Evolutionary conservation across 1,140 invertebrate species (phyloP).

Genomic region (Zaprionus nigranus): DNA sequence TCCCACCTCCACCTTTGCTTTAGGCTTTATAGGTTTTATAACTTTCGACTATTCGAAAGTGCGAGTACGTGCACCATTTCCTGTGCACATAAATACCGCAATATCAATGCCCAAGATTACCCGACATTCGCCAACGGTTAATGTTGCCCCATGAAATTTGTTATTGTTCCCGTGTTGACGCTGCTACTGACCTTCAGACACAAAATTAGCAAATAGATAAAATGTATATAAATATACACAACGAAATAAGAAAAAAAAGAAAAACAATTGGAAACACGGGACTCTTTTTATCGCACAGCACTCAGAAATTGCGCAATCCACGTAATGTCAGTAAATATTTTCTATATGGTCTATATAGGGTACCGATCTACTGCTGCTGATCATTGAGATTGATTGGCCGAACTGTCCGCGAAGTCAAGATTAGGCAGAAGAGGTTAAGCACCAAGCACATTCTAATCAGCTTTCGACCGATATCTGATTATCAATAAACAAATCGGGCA

Average conservation of each 20-base stretch:
- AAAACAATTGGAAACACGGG: slow-evolving; percentile 24
- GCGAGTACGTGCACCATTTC: slow-evolving; percentile 57
- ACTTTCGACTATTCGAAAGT: slow-evolving; percentile 16
- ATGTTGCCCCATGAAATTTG: slow-evolving; percentile 31
- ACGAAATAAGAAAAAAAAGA: slow-evolving; percentile 2
- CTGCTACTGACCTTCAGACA: slow-evolving; percentile 71
- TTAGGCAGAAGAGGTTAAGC: background rate
- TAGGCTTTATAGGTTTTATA: slow-evolving; percentile 33
- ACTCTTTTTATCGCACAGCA: slow-evolving; percentile 30
- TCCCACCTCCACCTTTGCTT: background rate
- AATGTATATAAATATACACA: slow-evolving; percentile 23
- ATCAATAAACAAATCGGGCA: slow-evolving; percentile 9
- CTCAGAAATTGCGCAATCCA: slow-evolving; percentile 27
- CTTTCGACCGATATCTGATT: background rate
- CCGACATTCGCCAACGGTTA: slow-evolving; percentile 27
- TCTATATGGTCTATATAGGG: slow-evolving; percentile 6
- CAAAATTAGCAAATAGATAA: slow-evolving; percentile 65
- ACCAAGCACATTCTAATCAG: slow-evolving; percentile 17
- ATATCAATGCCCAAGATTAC: slow-evolving; percentile 72
- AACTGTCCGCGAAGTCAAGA: background rate
- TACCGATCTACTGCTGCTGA: background rate
- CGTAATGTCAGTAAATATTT: slow-evolving; percentile 27
- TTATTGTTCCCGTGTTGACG: slow-evolving; percentile 50
- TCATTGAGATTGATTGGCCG: background rate
- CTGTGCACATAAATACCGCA: slow-evolving; percentile 67